A percentile compares a stretch with the other conserved stretches of the same genome.
Evolutionary conservation across 2,113 vertebrate species (phyloP).

Genomic region (Pteruthius melanotis): DNA sequence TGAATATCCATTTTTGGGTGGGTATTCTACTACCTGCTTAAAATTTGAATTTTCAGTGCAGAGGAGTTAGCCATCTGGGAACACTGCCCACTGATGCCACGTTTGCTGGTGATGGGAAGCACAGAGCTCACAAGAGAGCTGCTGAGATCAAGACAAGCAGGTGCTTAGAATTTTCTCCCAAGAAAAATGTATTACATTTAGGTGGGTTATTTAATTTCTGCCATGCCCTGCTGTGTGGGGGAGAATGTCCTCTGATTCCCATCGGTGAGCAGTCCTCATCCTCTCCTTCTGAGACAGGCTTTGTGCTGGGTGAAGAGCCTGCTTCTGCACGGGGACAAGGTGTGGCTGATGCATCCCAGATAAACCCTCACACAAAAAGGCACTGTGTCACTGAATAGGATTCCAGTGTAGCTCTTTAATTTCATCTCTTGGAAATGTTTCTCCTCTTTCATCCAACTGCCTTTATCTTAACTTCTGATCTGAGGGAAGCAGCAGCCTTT

Average conservation of each 20-base stretch:
- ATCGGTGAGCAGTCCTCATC: not conserved
- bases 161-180: not conserved
- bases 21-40: not conserved
- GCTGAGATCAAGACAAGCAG: not conserved
- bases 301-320: conserved; percentile 74
- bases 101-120: not conserved
- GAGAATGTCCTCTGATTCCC: conserved; percentile 34
- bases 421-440: conserved; percentile 82
- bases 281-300: conserved; percentile 36
- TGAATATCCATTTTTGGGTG: not conserved
- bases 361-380: conserved; percentile 76
- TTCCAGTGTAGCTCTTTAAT: conserved; percentile 90
- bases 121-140: not conserved
- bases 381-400: conserved; percentile 76
- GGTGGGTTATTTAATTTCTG: conserved; percentile 23
- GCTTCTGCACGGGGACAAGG: conserved; percentile 66
- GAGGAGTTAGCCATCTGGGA: not conserved
- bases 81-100: not conserved
- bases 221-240: not conserved
- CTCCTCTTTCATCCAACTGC: conserved; percentile 77
- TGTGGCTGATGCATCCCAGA: conserved; percentile 79
- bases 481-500: conserved; percentile 82
- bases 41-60: not conserved
- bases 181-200: not conserved
- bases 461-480: conserved; percentile 85